A percentile compares a stretch with the other conserved stretches of the same genome.
phyloP scores from a whole-genome alignment of 1,140 invertebrate genomes.

The Copidosoma floridanum region DNA sequence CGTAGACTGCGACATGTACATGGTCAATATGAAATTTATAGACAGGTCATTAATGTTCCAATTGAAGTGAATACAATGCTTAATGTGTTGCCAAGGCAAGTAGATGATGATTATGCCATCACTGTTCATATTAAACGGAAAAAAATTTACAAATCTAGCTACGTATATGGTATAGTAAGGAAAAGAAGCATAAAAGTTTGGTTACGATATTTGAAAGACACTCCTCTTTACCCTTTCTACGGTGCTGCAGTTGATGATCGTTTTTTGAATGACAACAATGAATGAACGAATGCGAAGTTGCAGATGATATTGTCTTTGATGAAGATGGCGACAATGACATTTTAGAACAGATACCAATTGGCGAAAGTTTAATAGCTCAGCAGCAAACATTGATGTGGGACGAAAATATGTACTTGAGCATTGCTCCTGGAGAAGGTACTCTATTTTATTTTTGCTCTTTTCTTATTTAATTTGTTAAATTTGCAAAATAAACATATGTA shows the following conservation, averaged over 20 bases:
- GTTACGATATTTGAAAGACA: slow-evolving; percentile 21
- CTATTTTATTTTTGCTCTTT: no score
- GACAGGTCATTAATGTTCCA: slow-evolving; percentile 50
- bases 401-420: slow-evolving; percentile 36
- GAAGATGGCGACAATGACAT: slow-evolving; percentile 38
- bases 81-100: slow-evolving; percentile 41
- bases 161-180: slow-evolving; percentile 24
- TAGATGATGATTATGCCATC: slow-evolving; percentile 43
- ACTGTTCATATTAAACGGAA: slow-evolving; percentile 40
- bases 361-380: slow-evolving; percentile 35
- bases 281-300: slow-evolving; percentile 31
- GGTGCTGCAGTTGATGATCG: slow-evolving; percentile 18
- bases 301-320: slow-evolving; percentile 33
- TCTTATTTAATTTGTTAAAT: no score
- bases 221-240: slow-evolving; percentile 27
- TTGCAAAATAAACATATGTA: no score
- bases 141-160: slow-evolving; percentile 34
- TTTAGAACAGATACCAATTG: slow-evolving; percentile 33
- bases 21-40: slow-evolving; percentile 42
- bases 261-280: slow-evolving; percentile 20
- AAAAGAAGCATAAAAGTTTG: slow-evolving; percentile 30
- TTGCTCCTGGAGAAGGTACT: slow-evolving; percentile 39
- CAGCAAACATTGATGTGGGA: slow-evolving; percentile 43
- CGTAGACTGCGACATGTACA: slow-evolving; percentile 42
- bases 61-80: slow-evolving; percentile 44